Conservation (phyloP, 2,888 invertebrate genomes). For the Adelphocoris suturalis region DNA sequence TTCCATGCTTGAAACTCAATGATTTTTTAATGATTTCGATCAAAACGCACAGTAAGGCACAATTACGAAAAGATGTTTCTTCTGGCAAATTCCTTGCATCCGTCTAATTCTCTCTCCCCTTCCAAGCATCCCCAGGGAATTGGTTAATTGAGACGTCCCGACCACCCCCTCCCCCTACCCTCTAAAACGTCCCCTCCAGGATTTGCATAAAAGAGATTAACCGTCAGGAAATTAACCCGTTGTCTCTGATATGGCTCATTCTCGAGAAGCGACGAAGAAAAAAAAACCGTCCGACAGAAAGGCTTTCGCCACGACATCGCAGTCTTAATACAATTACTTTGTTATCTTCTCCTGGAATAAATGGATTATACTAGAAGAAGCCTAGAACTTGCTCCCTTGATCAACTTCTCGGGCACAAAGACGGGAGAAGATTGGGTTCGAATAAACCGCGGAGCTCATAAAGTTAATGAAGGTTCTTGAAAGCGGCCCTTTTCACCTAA, state of each 20-base stretch:
- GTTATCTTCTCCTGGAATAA: slow-evolving; percentile 52
- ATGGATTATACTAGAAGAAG: slow-evolving; percentile 58
- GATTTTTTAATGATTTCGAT: too few species aligned
- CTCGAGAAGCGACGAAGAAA: slow-evolving; percentile 13
- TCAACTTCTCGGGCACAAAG: slow-evolving; percentile 52
- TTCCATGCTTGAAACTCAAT: too few species aligned
- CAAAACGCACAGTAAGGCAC: too few species aligned
- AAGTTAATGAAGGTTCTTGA: slow-evolving; percentile 66
- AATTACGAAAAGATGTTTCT: too few species aligned
- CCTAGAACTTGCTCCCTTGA: slow-evolving; percentile 50
- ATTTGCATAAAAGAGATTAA: slow-evolving; percentile 67
- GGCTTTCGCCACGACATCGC: background rate
- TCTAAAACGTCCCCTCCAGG: background rate
- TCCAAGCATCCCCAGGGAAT: background rate
- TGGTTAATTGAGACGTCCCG: background rate
- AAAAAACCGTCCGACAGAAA: background rate
- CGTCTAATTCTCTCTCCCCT: background rate
- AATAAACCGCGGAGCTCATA: slow-evolving; percentile 60
- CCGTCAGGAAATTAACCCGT: slow-evolving; percentile 59
- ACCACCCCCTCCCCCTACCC: background rate
- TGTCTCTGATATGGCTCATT: slow-evolving; percentile 15
- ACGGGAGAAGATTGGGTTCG: slow-evolving; percentile 55
- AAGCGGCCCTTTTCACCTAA: slow-evolving; percentile 38
- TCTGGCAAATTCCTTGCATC: too few species aligned
- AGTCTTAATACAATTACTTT: slow-evolving; percentile 49